Conservation (phyloP, 2,797 vertebrate genomes). For the Tragelaphus oryx region DNA sequence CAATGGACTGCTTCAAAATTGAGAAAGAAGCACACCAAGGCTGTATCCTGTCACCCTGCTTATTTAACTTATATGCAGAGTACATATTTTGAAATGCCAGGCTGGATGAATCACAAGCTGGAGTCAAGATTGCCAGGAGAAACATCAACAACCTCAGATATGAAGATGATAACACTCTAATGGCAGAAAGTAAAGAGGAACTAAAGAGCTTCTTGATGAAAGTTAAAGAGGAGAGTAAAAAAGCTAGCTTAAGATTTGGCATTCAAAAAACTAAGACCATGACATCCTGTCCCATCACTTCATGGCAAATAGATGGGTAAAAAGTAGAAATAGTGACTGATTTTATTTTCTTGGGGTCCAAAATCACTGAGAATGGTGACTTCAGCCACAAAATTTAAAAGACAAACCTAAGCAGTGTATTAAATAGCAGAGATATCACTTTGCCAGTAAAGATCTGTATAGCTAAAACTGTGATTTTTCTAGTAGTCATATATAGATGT, state of each 20-base stretch:
- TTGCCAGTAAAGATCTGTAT: neutral
- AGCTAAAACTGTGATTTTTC: neutral
- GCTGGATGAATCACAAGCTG: neutral
- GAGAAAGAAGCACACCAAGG: neutral
- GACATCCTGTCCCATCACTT: neutral
- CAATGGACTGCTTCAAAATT: neutral
- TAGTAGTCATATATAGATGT: neutral
- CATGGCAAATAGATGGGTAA: neutral
- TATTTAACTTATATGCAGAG: neutral
- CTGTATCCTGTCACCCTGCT: neutral
- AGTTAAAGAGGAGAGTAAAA: neutral
- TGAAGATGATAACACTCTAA: neutral
- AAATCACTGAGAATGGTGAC: neutral
- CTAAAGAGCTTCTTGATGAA: neutral
- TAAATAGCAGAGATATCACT: neutral
- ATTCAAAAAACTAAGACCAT: neutral
- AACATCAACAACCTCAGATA: neutral
- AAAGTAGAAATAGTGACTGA: neutral
- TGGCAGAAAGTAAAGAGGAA: neutral
- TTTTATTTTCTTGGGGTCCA: neutral
- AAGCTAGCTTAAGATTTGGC: neutral
- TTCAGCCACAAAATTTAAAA: neutral
- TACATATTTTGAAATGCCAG: neutral
- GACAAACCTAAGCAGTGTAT: neutral
- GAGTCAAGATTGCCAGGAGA: neutral